A percentile compares a stretch with the other conserved stretches of the same genome.
These are phyloP conservation scores for Cyanistes caeruleus DNA, from an alignment of 2,113 vertebrate genomes.

Conservation along the genomic window DNA sequence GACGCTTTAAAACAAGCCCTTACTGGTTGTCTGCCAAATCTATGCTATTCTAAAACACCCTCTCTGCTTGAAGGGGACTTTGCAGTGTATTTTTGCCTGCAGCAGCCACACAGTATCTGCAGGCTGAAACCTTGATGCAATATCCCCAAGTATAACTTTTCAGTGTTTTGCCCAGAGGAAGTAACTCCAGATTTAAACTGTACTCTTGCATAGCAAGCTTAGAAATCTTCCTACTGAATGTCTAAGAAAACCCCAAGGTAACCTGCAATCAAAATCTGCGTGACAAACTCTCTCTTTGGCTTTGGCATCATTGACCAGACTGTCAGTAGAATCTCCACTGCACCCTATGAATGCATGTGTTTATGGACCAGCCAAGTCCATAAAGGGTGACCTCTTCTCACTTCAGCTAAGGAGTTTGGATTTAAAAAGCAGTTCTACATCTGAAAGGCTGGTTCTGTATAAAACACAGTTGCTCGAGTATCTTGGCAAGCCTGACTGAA, in stretches of 20 bases:
- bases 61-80: background rate
- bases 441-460: background rate
- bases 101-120: background rate
- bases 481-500: background rate
- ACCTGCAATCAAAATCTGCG: background rate
- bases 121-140: conserved; percentile 33
- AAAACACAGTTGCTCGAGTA: background rate
- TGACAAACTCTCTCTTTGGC: background rate
- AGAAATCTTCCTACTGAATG: background rate
- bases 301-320: background rate
- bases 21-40: conserved; percentile 31
- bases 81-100: conserved; percentile 47
- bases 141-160: background rate
- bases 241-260: background rate
- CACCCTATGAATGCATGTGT: background rate
- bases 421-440: background rate
- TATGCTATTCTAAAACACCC: background rate
- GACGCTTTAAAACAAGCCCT: background rate
- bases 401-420: background rate
- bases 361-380: background rate
- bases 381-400: background rate
- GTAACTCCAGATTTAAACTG: background rate
- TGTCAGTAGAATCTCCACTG: background rate
- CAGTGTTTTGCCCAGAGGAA: background rate
- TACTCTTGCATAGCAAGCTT: background rate